A percentile compares a stretch with the other conserved stretches of the same genome.
phyloP scores from a whole-genome alignment of 2,113 vertebrate species.

The Archocentrus centrarchus region DNA sequence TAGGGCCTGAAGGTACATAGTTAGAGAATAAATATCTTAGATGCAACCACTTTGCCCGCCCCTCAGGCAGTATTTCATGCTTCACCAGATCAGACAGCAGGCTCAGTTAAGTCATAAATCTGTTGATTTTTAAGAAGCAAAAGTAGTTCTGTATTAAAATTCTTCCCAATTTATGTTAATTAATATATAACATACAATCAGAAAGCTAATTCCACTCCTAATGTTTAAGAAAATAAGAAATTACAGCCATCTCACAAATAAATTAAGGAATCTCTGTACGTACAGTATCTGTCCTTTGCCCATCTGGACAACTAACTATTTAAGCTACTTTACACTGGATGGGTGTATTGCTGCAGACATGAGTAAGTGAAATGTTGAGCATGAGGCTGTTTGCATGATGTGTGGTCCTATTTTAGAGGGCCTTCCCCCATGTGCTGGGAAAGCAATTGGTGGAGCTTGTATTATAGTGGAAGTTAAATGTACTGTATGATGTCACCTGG shows the following conservation, averaged over 20 bases:
- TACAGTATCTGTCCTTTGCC: not conserved
- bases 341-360: not conserved
- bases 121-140: constrained; percentile 16
- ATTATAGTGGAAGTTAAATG: not conserved
- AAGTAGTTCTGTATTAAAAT: not conserved
- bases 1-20: constrained; percentile 37
- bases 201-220: not conserved
- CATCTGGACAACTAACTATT: not conserved
- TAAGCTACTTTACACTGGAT: not conserved
- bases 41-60: constrained; percentile 62
- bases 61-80: constrained; percentile 50
- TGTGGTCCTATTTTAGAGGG: not conserved
- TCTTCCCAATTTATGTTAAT: not conserved
- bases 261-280: not conserved
- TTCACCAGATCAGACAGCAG: constrained; percentile 35
- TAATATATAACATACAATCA: not conserved
- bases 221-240: not conserved
- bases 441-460: not conserved
- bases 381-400: not conserved
- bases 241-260: not conserved
- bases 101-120: constrained; percentile 18
- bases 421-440: not conserved
- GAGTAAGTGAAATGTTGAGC: not conserved
- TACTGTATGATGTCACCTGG: not conserved
- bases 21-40: constrained; percentile 57